Conservation (phyloP, 2,797 vertebrate species). For the Acipenser ruthenus region DNA sequence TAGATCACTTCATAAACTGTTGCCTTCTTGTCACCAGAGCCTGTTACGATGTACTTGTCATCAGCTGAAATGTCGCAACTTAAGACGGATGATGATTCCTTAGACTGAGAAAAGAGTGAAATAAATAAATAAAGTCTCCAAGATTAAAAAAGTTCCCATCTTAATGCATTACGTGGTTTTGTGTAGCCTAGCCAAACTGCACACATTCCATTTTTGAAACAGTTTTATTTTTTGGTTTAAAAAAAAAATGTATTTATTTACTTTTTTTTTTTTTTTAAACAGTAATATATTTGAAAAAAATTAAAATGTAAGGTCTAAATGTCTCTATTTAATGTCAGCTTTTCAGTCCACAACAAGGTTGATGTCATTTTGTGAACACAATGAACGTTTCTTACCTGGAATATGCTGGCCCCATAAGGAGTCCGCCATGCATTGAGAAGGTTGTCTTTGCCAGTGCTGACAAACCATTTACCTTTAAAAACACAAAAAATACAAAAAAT, state of each 20-base stretch:
- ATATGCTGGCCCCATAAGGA: slow-evolving; percentile 75
- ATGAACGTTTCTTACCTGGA: slow-evolving; percentile 53
- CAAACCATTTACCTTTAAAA: slow-evolving; percentile 71
- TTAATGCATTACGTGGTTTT: neutral
- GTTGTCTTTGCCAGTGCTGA: slow-evolving; percentile 77
- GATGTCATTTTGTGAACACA: too few species aligned
- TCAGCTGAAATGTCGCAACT: slow-evolving; percentile 76
- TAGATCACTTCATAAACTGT: slow-evolving; percentile 77
- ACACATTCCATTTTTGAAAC: neutral
- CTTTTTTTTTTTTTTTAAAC: slow-evolving; percentile 15
- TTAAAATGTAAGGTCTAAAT: too few species aligned
- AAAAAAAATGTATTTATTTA: slow-evolving; percentile 12
- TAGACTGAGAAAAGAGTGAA: slow-evolving; percentile 47
- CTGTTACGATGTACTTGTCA: slow-evolving; percentile 75
- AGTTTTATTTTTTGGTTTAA: neutral
- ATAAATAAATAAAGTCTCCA: neutral
- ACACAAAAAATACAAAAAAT: slow-evolving; percentile 13
- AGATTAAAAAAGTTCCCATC: neutral
- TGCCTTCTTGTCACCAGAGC: slow-evolving; percentile 75
- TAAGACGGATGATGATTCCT: slow-evolving; percentile 72
- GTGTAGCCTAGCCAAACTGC: neutral
- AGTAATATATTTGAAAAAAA: too few species aligned
- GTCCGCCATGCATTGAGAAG: slow-evolving; percentile 76
- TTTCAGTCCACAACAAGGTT: too few species aligned
- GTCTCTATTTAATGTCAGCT: too few species aligned